Base-by-base conservation (phyloP, 2,797 vertebrate species). In the Semotilus atromaculatus region DNA sequence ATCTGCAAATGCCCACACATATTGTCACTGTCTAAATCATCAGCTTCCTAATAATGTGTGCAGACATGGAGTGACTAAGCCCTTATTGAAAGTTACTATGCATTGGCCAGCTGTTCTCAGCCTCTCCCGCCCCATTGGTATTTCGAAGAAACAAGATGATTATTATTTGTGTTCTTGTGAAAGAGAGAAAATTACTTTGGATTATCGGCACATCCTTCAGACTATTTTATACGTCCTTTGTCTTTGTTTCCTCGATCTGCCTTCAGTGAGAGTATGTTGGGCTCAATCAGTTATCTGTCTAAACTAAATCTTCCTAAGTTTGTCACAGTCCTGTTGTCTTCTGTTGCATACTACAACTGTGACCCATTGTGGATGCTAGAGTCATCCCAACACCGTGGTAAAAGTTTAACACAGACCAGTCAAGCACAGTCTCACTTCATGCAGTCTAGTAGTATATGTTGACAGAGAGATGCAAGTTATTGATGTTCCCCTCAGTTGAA, bases 141-240 rank as follows among this genome's bases (percentile, higher is more conserved):
- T 81, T 76, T 80, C 5, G 36, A 38, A 82, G 62, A 86, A 84
- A 84, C 60, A 14, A 23, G 58, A 80, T 60, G 67, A 86, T 88
- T 70, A 81, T 76, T 80, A 67, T 77, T 83, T 84, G 68, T 85
- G 82, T 71, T 58, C 77, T 72, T 85, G 55, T 85, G 31, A 70
- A 76, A 70, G 75, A 75, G 58, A 67, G 83, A 75, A 81, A 82
- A 90, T 88, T 68, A 86, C 66, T 83, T 55, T 74, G 84, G 84
- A 86, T 87, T 81, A 86, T 84, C 51, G 55, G 67, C 34, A 83
- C 58, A 85, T 90, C 89, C 75, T 45, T 43, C 53, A 68, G n/a
- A 48, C 76, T 83, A 73, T 81, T 84, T 75, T 76, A 60, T 81
- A 64, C 72, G 38, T 72, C 79, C 48, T 13, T 60, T 48, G 16